Conservation (phyloP, 2,113 vertebrate species). For the Toxotes chatareus region DNA sequence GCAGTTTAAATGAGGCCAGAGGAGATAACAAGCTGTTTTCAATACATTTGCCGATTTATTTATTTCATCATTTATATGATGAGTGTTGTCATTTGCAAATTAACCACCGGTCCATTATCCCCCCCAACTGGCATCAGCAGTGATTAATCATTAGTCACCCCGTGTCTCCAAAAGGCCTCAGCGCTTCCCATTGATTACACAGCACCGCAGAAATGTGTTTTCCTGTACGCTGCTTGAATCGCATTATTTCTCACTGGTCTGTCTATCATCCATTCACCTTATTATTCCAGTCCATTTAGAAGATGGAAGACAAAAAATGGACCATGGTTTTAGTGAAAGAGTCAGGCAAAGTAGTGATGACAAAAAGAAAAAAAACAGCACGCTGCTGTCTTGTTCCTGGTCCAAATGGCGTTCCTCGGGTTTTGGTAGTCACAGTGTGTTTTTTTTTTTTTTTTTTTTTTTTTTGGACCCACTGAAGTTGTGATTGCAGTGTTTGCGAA, state of each 20-base stretch:
- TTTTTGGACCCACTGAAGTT: not conserved
- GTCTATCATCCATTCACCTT: constrained; percentile 24
- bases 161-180: constrained; percentile 46
- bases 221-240: constrained; percentile 21
- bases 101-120: constrained; percentile 25
- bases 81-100: constrained; percentile 43
- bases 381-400: not conserved
- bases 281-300: constrained; percentile 36
- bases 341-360: not conserved
- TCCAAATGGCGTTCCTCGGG: not conserved
- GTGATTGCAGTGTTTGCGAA: constrained; percentile 28
- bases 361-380: not conserved
- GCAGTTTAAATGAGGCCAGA: constrained; percentile 28
- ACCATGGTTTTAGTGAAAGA: constrained; percentile 2
- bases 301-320: not conserved
- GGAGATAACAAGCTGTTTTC: constrained; percentile 10
- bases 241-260: constrained; percentile 38
- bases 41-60: constrained; percentile 33
- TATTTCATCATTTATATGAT: constrained; percentile 49
- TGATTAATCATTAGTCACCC: constrained; percentile 58
- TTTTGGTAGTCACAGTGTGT: not conserved
- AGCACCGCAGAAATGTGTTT: constrained; percentile 45
- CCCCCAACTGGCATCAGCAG: not conserved
- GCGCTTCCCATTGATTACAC: constrained; percentile 59
- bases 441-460: no score